These are phyloP conservation scores for Symphodus melops DNA, from an alignment of 2,113 vertebrate genomes.

Conservation along the genomic window DNA sequence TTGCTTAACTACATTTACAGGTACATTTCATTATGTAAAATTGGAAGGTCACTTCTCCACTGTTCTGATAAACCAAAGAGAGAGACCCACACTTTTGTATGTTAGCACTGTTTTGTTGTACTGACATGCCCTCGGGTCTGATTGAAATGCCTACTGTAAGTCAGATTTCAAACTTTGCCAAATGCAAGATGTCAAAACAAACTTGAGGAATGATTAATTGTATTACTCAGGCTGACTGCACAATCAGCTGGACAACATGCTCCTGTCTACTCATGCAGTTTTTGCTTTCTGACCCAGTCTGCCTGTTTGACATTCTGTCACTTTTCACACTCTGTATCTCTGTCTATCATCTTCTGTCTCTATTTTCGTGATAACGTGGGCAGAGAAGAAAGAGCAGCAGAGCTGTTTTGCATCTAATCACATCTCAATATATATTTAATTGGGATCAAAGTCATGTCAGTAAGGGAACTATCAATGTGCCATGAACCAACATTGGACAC, in stretches of 20 bases:
- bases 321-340: neutral
- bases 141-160: neutral
- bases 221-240: neutral
- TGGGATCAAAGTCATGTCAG: constrained; percentile 14
- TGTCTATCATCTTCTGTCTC: constrained; percentile 4
- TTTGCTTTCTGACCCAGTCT: neutral
- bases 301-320: constrained; percentile 13
- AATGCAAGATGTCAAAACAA: neutral
- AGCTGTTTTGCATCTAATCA: constrained; percentile 52
- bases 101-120: neutral
- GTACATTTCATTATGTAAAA: too few relatives aligned
- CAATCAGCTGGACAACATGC: neutral
- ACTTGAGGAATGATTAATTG: neutral
- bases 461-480: constrained; percentile 5
- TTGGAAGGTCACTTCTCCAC: too few relatives aligned
- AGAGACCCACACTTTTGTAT: neutral
- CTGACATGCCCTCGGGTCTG: neutral
- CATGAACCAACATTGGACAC: neutral
- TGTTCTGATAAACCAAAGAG: too few relatives aligned
- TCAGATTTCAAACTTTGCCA: neutral
- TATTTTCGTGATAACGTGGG: neutral
- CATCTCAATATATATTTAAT: constrained; percentile 45
- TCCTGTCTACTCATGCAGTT: neutral
- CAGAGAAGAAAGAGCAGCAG: neutral
- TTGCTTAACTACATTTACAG: too few relatives aligned